These are phyloP conservation scores for Caenorhabditis sinica DNA, from an alignment of 2,888 invertebrate genomes.

Conservation along the genomic window DNA sequence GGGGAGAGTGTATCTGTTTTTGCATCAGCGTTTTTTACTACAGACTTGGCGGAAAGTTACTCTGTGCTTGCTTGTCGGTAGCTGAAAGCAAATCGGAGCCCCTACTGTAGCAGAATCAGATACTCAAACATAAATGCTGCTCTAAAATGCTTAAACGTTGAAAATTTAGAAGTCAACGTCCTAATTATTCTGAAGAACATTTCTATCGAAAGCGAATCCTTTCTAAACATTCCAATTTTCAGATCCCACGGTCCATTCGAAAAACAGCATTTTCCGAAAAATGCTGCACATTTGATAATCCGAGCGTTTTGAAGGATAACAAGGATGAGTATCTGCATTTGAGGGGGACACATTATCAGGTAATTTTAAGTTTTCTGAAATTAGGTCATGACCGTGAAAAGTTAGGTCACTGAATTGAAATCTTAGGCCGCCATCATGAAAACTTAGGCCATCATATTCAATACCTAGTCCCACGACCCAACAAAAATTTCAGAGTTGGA, in stretches of 20 bases:
- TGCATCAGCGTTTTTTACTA: too few species aligned
- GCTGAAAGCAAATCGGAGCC: too few species aligned
- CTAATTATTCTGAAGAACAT: not conserved
- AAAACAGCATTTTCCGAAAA: not conserved
- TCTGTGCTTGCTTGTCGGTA: too few species aligned
- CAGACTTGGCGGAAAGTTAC: too few species aligned
- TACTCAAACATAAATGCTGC: too few species aligned
- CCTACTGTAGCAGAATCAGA: too few species aligned
- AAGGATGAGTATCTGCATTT: slow-evolving; percentile 31
- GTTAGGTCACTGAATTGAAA: too few species aligned
- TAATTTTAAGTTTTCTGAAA: not conserved
- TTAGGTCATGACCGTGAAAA: not conserved
- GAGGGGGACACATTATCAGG: slow-evolving; percentile 32
- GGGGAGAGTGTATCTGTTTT: too few species aligned
- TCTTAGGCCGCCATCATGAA: too few species aligned
- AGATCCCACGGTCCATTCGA: slow-evolving; percentile 1
- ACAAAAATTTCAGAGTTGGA: slow-evolving; percentile 23
- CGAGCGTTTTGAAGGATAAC: not conserved
- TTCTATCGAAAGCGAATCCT: not conserved
- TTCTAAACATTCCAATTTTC: not conserved
- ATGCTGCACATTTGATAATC: slow-evolving; percentile 28
- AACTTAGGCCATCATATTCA: too few species aligned
- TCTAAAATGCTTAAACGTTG: too few species aligned
- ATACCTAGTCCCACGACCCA: not conserved
- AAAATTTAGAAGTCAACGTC: not conserved